A percentile compares a stretch with the other conserved stretches of the same genome.
phyloP scores from a whole-genome alignment of 2,797 vertebrate genomes.

The Melanogrammus aeglefinus region DNA sequence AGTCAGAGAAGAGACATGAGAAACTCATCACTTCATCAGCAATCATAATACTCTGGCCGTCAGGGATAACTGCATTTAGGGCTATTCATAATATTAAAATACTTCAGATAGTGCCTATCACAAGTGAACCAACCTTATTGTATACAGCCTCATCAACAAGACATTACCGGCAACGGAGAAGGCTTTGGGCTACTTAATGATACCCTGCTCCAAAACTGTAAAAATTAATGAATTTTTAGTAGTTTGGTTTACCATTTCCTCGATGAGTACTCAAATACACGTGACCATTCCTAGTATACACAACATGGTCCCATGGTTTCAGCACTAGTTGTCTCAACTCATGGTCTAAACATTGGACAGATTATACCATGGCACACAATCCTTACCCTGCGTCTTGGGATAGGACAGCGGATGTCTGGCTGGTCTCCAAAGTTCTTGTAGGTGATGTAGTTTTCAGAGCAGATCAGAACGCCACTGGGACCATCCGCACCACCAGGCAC shows the following conservation, averaged over 20 bases:
- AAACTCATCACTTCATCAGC: slow-evolving; percentile 56
- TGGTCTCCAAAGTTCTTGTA: slow-evolving; percentile 99
- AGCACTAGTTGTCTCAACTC: slow-evolving; percentile 74
- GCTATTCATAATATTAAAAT: background rate
- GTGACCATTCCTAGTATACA: background rate
- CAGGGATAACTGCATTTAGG: background rate
- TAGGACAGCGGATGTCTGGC: slow-evolving; percentile 97
- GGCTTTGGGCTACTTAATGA: too few species aligned
- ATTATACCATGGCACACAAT: background rate
- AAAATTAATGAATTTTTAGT: background rate
- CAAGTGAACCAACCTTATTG: background rate
- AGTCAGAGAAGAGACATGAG: slow-evolving; percentile 70
- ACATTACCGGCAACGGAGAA: too few species aligned
- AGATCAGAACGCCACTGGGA: slow-evolving; percentile 95
- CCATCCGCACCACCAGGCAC: slow-evolving; percentile 97
- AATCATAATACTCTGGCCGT: background rate
- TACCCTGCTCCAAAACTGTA: too few species aligned
- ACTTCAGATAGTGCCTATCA: background rate
- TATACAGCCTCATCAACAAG: too few species aligned
- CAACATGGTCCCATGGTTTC: background rate
- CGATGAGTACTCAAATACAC: too few species aligned
- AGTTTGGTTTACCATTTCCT: too few species aligned
- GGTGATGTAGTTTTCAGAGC: slow-evolving; percentile 98
- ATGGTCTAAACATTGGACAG: slow-evolving; percentile 40
- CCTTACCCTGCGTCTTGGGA: slow-evolving; percentile 93